Base-by-base conservation (phyloP, 2,113 vertebrate species). In the Speoplatyrhinus poulsoni region DNA sequence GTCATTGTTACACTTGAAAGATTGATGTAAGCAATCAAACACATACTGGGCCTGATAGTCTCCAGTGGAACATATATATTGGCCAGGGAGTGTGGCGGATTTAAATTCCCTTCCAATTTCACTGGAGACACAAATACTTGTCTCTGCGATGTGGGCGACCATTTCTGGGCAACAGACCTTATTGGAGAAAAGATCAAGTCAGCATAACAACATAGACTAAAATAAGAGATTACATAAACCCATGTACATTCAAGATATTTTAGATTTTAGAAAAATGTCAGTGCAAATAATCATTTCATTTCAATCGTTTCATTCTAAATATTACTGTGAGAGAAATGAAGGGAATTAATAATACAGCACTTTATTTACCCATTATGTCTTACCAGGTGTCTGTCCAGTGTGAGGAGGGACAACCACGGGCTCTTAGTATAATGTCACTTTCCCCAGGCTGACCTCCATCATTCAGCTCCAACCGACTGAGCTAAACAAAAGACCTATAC, bases 41-140 rank as follows among this genome's bases (percentile, higher is more conserved):
- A 87, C 94, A 81, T 87, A 98, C 96, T 95, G 0, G 83, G 86
- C 63, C 76, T 94, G 69, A 98, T 88, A 69, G 91, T 90, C 54
- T 91, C 88, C 89, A 96, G 61, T 17, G 94, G 93, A 61, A 97
- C 92, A 79, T 88, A 93, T 77, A 96, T 72, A 12, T 92, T 83
- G 56, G 92, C 88, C 67, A 96, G 85, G 46, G 90, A 82, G 6
- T 77, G 70, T 0, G 79, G 81, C 0, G 8, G 67, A 76, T 48
- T 41, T 0, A 17, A 62, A 12, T 12, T 66, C 12, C 78, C 70
- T 47, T 76, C 60, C 12, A 15, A 9, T 54, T 70, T 82, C 55
- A 17, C 53, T 1, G 58, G 67, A 36, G 61, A 70, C 50, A 15
- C 62, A 13, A 50, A 53, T 4, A 4, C 36, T 32, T 80, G 67